A percentile compares a stretch with the other conserved stretches of the same genome.
Conservation (phyloP, 1,140 invertebrate species). For the Babylonia areolata region DNA sequence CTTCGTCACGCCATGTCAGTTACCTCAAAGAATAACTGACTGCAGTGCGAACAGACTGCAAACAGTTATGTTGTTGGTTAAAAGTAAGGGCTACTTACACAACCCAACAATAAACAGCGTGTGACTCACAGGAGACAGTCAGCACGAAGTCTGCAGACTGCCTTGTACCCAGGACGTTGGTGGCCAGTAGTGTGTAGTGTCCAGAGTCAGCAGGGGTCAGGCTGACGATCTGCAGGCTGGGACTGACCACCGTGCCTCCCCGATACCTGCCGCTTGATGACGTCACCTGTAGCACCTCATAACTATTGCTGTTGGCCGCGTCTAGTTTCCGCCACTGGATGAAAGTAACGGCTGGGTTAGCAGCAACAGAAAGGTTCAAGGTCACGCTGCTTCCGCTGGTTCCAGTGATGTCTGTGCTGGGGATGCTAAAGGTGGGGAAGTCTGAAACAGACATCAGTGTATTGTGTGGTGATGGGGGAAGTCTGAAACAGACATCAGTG, state of each 20-base stretch:
- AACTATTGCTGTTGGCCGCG: neutral
- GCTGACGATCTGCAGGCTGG: neutral
- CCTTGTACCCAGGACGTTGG: neutral
- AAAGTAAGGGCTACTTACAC: neutral
- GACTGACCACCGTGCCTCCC: neutral
- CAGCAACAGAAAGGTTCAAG: neutral
- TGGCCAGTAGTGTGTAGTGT: neutral
- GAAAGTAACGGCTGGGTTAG: constrained; percentile 13
- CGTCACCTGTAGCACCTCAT: neutral
- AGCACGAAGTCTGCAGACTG: neutral
- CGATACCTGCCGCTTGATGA: neutral
- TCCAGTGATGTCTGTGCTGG: neutral
- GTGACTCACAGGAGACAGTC: constrained; percentile 27
- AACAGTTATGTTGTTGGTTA: too few relatives aligned
- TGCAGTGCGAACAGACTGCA: too few relatives aligned
- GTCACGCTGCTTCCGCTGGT: neutral
- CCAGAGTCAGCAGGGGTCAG: neutral
- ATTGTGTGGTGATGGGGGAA: too few relatives aligned
- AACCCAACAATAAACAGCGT: neutral
- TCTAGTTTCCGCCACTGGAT: neutral
- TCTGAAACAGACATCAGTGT: too few relatives aligned
- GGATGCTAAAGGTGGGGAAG: neutral
- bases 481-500: too few relatives aligned
- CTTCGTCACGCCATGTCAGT: too few relatives aligned
- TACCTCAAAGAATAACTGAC: too few relatives aligned